A percentile compares a stretch with the other conserved stretches of the same genome.
These are phyloP conservation scores for Sinocyclocheilus maitianheensis DNA, from an alignment of 2,113 vertebrate genomes.

Conservation along the genomic window DNA sequence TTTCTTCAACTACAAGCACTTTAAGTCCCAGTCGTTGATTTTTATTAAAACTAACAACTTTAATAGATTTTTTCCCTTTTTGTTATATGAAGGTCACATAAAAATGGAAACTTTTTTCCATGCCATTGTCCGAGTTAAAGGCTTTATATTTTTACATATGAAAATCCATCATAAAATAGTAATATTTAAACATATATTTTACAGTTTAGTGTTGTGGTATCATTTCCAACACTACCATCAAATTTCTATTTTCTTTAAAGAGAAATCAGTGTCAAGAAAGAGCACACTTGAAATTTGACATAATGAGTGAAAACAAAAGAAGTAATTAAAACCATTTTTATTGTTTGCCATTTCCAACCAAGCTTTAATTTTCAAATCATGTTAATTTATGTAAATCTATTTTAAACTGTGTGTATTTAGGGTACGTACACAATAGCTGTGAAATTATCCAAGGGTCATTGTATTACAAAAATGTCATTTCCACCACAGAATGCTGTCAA, in stretches of 20 bases:
- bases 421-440: background rate
- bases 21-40: background rate
- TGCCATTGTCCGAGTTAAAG: background rate
- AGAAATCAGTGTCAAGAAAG: background rate
- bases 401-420: background rate
- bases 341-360: background rate
- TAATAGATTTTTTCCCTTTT: background rate
- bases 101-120: no score
- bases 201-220: background rate
- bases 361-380: background rate
- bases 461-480: background rate
- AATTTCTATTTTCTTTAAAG: no score
- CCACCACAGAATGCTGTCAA: background rate
- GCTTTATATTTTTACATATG: background rate
- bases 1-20: background rate
- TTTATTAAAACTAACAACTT: background rate
- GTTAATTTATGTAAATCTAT: background rate
- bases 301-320: no score
- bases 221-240: background rate
- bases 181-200: background rate
- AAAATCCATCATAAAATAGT: background rate
- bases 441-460: background rate
- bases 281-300: background rate
- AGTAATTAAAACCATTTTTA: background rate
- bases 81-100: background rate